Conservation (phyloP, 2,888 invertebrate genomes). For the Callosobruchus maculatus region DNA sequence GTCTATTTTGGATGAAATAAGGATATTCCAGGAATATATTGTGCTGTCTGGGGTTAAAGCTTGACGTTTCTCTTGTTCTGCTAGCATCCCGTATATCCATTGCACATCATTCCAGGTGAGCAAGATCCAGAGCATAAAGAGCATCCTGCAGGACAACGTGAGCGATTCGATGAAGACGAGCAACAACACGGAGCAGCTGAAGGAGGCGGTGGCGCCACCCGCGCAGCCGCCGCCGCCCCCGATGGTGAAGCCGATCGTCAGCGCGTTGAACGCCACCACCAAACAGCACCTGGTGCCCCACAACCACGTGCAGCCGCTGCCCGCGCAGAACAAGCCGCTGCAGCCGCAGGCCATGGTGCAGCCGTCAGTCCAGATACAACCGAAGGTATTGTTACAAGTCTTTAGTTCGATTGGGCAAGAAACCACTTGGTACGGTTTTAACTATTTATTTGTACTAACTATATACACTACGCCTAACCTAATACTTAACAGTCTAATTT, state of each 20-base stretch:
- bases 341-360: conserved; percentile 39
- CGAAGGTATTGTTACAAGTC: conserved; percentile 3
- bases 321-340: conserved; percentile 23
- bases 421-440: no score
- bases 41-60: no score
- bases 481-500: no score
- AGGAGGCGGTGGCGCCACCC: conserved; percentile 19
- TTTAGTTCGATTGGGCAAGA: no score
- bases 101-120: conserved; percentile 5
- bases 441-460: no score
- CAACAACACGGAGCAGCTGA: conserved; percentile 26
- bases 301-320: conserved; percentile 34
- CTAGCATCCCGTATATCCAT: no score
- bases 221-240: conserved; percentile 1
- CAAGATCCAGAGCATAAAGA: conserved; percentile 30
- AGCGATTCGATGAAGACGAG: conserved; percentile 16
- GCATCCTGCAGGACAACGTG: conserved; percentile 26
- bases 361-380: conserved; percentile 35
- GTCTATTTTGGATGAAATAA: no score
- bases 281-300: conserved; percentile 36
- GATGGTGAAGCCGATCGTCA: conserved; percentile 27
- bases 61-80: no score
- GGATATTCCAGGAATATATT: no score
- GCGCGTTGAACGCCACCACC: conserved; percentile 33
- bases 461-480: no score